These are phyloP conservation scores for Colostygia pectinataria DNA, from an alignment of 2,888 invertebrate species.

Conservation along the genomic window DNA sequence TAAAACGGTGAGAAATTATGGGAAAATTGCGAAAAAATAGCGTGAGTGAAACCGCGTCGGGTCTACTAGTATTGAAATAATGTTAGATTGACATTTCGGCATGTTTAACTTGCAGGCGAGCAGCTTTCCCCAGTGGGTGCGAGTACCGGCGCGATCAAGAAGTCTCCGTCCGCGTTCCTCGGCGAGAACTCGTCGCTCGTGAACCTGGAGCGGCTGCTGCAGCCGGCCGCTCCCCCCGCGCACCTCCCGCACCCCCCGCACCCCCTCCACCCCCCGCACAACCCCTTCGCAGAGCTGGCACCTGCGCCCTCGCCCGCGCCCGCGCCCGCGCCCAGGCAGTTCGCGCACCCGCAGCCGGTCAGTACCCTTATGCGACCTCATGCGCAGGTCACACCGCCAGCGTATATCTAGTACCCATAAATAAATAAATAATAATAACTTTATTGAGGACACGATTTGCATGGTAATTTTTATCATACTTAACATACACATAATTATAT, in stretches of 20 bases:
- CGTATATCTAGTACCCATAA: too few species aligned
- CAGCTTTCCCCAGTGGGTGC: slow-evolving; percentile 73
- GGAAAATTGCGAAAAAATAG: too few species aligned
- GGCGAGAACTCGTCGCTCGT: slow-evolving; percentile 98
- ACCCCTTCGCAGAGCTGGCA: slow-evolving; percentile 43
- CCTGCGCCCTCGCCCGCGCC: slow-evolving; percentile 37
- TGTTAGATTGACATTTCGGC: too few species aligned
- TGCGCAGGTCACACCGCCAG: too few species aligned
- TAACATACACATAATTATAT: too few species aligned
- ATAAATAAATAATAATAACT: too few species aligned
- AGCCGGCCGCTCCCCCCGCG: slow-evolving; percentile 50
- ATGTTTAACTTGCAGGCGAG: background rate
- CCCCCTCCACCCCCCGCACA: slow-evolving; percentile 38
- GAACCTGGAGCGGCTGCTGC: slow-evolving; percentile 97
- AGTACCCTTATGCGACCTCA: slow-evolving; percentile 6
- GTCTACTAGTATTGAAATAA: too few species aligned
- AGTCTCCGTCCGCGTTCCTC: slow-evolving; percentile 97
- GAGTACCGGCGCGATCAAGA: slow-evolving; percentile 86
- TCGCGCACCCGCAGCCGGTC: slow-evolving; percentile 53
- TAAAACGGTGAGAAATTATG: too few species aligned
- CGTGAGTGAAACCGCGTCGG: too few species aligned
- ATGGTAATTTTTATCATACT: too few species aligned
- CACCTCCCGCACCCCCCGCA: slow-evolving; percentile 40
- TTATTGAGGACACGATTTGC: too few species aligned
- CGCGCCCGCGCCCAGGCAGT: slow-evolving; percentile 41